Percentiles rank a stretch among this genome's conserved stretches.
phyloP scores from a whole-genome alignment of 2,113 vertebrate species.

The Amphilophus citrinellus region DNA sequence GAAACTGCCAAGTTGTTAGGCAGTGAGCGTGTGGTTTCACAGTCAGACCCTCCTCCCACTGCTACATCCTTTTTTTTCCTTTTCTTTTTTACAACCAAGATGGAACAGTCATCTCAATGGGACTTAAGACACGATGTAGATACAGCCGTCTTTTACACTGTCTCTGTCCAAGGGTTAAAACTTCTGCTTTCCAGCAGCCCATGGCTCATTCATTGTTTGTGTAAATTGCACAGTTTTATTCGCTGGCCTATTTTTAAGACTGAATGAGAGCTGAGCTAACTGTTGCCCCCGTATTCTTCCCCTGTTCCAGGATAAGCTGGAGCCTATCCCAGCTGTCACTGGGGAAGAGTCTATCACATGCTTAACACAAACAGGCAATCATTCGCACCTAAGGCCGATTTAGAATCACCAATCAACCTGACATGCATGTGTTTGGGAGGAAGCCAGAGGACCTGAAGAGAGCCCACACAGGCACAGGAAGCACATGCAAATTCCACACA shows the following conservation, averaged over 20 bases:
- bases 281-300: neutral
- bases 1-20: neutral
- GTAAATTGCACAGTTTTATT: neutral
- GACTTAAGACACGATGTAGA: neutral
- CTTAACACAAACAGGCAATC: neutral
- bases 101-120: neutral
- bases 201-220: neutral
- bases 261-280: neutral
- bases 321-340: neutral
- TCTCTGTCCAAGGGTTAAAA: neutral
- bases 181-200: neutral
- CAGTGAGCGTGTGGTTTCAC: neutral
- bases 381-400: neutral
- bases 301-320: neutral
- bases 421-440: too few species aligned
- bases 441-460: neutral
- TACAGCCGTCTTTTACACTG: neutral
- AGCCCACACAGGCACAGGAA: neutral
- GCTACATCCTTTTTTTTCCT: neutral
- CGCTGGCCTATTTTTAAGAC: neutral
- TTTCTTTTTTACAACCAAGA: neutral
- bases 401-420: accelerated
- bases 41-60: neutral
- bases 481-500: neutral
- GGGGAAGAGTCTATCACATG: neutral